Evolutionary conservation across 2,888 invertebrate genomes (phyloP).

Genomic region (Glaucopsyche alexis): DNA sequence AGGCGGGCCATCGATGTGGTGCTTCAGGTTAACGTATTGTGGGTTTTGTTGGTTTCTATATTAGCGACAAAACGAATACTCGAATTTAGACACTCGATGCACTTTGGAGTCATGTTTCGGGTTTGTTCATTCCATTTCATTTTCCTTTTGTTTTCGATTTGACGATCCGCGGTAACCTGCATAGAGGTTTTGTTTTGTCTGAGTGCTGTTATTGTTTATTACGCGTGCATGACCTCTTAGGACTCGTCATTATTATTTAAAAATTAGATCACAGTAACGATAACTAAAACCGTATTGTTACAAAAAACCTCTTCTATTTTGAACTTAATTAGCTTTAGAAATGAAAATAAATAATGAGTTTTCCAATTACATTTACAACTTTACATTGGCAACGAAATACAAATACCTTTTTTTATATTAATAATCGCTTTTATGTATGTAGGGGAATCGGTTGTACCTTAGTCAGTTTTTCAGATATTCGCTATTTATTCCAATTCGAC

Average conservation of each 20-base stretch:
- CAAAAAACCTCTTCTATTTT: background rate
- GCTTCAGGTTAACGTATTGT: slow-evolving; percentile 41
- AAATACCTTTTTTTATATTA: background rate
- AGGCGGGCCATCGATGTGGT: slow-evolving; percentile 36
- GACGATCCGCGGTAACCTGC: slow-evolving; percentile 43
- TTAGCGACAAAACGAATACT: slow-evolving; percentile 48
- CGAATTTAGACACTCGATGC: slow-evolving; percentile 50
- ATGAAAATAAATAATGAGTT: slow-evolving; percentile 19
- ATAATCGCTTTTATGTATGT: background rate
- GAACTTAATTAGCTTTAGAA: slow-evolving; percentile 2
- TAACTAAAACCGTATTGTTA: slow-evolving; percentile 28
- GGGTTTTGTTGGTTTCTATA: slow-evolving; percentile 43
- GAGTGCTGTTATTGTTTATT: slow-evolving; percentile 48
- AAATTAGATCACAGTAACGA: slow-evolving; percentile 36
- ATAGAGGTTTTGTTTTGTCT: slow-evolving; percentile 49
- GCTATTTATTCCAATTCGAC: no score
- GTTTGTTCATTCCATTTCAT: slow-evolving; percentile 48
- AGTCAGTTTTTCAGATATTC: no score
- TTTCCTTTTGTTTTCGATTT: slow-evolving; percentile 49
- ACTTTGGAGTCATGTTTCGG: slow-evolving; percentile 51
- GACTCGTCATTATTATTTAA: slow-evolving; percentile 43
- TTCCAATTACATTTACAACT: background rate
- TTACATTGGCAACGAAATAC: background rate
- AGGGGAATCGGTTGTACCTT: no score
- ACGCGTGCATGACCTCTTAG: slow-evolving; percentile 42